These are phyloP conservation scores for Xestia xanthographa DNA, from an alignment of 2,888 invertebrate species.

Conservation along the genomic window DNA sequence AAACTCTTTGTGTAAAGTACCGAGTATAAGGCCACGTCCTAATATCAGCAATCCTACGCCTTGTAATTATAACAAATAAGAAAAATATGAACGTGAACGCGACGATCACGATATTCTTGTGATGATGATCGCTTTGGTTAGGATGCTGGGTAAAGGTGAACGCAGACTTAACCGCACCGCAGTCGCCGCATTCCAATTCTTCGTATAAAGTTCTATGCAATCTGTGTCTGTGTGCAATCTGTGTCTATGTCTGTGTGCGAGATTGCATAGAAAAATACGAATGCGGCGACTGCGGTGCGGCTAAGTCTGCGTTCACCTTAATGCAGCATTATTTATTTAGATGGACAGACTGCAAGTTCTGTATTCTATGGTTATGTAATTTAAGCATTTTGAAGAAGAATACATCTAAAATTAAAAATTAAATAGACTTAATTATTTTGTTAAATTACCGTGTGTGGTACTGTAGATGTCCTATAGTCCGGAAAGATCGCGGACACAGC, in stretches of 20 bases:
- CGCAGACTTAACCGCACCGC: too few relatives aligned
- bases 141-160: too few relatives aligned
- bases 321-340: not conserved
- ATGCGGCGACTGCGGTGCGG: too few relatives aligned
- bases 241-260: too few relatives aligned
- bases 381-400: not conserved
- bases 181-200: too few relatives aligned
- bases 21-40: not conserved
- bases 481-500: conserved; percentile 84
- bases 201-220: too few relatives aligned
- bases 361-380: not conserved
- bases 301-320: too few relatives aligned
- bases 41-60: not conserved
- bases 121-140: not conserved
- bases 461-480: conserved; percentile 86
- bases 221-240: too few relatives aligned
- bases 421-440: not conserved
- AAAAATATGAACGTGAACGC: not conserved
- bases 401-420: not conserved
- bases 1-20: not conserved
- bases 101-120: not conserved
- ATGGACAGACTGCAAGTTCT: not conserved
- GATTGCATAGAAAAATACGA: too few relatives aligned
- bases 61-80: not conserved
- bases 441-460: conserved; percentile 83